Conservation (phyloP, 2,113 vertebrate genomes). For the Lontra canadensis region DNA sequence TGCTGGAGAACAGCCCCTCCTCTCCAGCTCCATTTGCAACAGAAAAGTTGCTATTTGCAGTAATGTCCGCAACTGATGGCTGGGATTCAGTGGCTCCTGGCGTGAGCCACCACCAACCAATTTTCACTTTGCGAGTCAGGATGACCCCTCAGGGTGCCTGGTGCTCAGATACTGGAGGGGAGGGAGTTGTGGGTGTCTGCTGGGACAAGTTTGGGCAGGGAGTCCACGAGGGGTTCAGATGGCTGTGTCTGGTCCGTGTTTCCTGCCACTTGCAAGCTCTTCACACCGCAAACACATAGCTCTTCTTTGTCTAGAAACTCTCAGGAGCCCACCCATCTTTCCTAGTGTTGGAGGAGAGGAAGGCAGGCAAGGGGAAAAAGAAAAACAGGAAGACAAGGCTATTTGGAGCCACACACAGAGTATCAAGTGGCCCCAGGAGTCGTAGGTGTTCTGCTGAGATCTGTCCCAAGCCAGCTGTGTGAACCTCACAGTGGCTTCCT, state of each 20-base stretch:
- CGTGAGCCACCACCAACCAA: constrained; percentile 55
- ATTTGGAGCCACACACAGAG: background rate
- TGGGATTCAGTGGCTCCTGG: constrained; percentile 51
- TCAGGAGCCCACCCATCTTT: constrained; percentile 21
- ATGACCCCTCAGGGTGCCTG: constrained; percentile 1
- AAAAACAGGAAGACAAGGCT: background rate
- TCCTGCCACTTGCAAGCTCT: constrained; percentile 43
- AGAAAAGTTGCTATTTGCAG: constrained; percentile 64
- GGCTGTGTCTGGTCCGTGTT: background rate
- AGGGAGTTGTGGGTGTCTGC: background rate
- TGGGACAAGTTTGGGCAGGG: constrained; percentile 45
- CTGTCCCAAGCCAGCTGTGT: background rate
- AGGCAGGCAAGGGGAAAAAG: background rate
- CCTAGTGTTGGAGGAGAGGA: background rate
- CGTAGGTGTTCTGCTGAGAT: background rate
- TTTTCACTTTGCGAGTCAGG: constrained; percentile 70
- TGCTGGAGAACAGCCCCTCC: constrained; percentile 60
- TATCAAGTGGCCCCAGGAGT: background rate
- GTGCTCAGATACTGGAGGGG: background rate
- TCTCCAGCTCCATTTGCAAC: constrained; percentile 70
- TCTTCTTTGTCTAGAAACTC: constrained; percentile 43
- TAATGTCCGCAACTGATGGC: constrained; percentile 7
- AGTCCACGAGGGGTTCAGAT: background rate
- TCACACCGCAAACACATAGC: constrained; percentile 49
- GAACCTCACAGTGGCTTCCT: background rate